Evolutionary conservation across 1,140 invertebrate genomes (phyloP), one percentile per base, ranked within the genome.

Genomic region (Adelges cooleyi): DNA sequence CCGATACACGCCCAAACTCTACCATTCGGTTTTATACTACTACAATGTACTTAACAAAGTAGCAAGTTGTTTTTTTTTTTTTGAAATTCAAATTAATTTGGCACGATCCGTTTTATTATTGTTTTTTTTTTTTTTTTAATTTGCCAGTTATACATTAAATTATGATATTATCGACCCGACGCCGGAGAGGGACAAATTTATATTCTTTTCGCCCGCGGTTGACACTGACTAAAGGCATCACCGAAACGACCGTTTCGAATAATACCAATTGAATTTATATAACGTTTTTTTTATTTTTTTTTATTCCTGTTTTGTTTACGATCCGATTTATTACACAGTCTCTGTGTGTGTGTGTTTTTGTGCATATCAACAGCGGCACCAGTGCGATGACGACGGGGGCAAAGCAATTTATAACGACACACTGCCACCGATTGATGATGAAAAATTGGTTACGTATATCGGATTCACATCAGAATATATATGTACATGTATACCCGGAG

Each of bases 201-300:
- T n/a, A n/a, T n/a, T n/a, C n/a, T 6, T 33, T 33, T 33, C n/a
- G 4, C 40, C 4, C 3, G 13, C 11, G 20, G 42, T 62, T 62
- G 56, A 46, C 56, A 62, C 17, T 20, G 40, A 46, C 54, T 59
- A 25, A 59, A 59, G 42, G 54, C 38, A 38, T 56, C 54, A 59
- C 54, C 23, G 23, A 10, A 59, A 62, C 42, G 56, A 17, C 4
- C 40, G 18, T 48, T 48, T 29, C 53, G 6, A 59, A 33, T 11
- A 59, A 59, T 20, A 29, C 40, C 25, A 62, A 48, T 62, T 48
- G 42, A 62, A 59, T 22, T n/a, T 48, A 33, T 20, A 22, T 9
- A 29, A 18, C 17, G 13, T 22, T 22, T 25, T 11, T 44, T 59
- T 59, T 56, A 27, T 56, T 56, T 56, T 54, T 56, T 27, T 56